phyloP scores from a whole-genome alignment of 1,140 invertebrate genomes.

The Cydia splendana region DNA sequence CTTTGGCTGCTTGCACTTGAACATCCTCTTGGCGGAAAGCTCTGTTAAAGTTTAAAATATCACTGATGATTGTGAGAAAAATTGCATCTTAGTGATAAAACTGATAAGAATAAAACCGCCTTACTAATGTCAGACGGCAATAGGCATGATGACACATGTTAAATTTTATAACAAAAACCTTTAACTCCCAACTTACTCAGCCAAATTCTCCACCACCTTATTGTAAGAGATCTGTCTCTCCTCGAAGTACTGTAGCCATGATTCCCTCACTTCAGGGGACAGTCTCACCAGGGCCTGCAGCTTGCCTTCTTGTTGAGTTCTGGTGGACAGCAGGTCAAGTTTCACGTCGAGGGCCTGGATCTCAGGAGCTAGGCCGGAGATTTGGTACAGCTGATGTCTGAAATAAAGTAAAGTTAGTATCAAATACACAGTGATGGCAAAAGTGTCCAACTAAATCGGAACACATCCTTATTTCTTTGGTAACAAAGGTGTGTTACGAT shows the following conservation, averaged over 20 bases:
- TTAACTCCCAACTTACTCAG: slow-evolving; percentile 54
- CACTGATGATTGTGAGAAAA: background rate
- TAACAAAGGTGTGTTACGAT: too few relatives aligned
- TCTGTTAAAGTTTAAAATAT: background rate
- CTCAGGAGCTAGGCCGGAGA: slow-evolving; percentile 52
- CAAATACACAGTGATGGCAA: too few relatives aligned
- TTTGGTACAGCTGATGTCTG: slow-evolving; percentile 62
- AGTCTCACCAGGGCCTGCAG: slow-evolving; percentile 65
- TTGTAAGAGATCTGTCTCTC: slow-evolving; percentile 53
- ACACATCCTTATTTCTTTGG: too few relatives aligned
- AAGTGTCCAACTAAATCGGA: too few relatives aligned
- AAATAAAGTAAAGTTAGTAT: slow-evolving; percentile 9
- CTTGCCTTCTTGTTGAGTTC: slow-evolving; percentile 48
- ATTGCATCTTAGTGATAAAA: too few relatives aligned
- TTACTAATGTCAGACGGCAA: too few relatives aligned
- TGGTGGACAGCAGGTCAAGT: slow-evolving; percentile 60
- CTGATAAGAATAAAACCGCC: too few relatives aligned
- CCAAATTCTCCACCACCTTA: slow-evolving; percentile 63
- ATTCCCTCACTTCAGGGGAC: slow-evolving; percentile 55
- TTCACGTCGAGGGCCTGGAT: slow-evolving; percentile 52
- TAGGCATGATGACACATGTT: too few relatives aligned
- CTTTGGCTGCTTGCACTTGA: slow-evolving; percentile 42
- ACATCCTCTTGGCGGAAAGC: slow-evolving; percentile 57
- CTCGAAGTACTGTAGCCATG: slow-evolving; percentile 65
- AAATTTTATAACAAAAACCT: too few relatives aligned